These are phyloP conservation scores for Drosophila helvetica DNA, from an alignment of 2,888 invertebrate genomes.

Conservation along the genomic window DNA sequence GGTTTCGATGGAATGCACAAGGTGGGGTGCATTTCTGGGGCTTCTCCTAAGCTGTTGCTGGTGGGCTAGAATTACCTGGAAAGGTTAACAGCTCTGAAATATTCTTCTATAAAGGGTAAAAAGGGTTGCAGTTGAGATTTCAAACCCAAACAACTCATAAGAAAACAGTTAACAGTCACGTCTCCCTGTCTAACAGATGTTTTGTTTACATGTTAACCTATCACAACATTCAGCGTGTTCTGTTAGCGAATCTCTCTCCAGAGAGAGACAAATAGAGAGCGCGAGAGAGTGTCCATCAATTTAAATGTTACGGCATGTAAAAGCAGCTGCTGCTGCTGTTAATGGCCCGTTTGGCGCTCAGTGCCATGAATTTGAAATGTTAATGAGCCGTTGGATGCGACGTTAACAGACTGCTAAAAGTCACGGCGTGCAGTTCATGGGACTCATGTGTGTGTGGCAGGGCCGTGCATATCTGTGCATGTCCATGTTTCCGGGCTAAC, in stretches of 20 bases:
- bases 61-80: constrained; percentile 26
- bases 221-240: constrained; percentile 25
- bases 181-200: background rate
- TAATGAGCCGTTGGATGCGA: constrained; percentile 68
- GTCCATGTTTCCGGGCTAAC: constrained; percentile 21
- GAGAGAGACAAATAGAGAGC: background rate
- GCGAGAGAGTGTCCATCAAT: constrained; percentile 60
- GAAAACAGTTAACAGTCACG: constrained; percentile 4
- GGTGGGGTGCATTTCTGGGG: constrained; percentile 20
- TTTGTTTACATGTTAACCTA: constrained; percentile 54
- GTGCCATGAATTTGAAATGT: constrained; percentile 71
- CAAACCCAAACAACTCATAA: background rate
- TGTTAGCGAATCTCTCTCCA: background rate
- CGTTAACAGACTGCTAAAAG: constrained; percentile 71
- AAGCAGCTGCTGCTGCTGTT: constrained; percentile 58
- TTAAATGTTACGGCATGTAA: constrained; percentile 70
- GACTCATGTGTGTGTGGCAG: constrained; percentile 23
- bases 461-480: constrained; percentile 12
- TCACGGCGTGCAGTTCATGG: constrained; percentile 68
- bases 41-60: constrained; percentile 23
- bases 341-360: constrained; percentile 73
- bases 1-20: constrained; percentile 29
- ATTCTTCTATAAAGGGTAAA: background rate
- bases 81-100: background rate
- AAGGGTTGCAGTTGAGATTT: background rate